Conservation (phyloP, 2,113 vertebrate species). For the Orthochromis malagaraziensis region DNA sequence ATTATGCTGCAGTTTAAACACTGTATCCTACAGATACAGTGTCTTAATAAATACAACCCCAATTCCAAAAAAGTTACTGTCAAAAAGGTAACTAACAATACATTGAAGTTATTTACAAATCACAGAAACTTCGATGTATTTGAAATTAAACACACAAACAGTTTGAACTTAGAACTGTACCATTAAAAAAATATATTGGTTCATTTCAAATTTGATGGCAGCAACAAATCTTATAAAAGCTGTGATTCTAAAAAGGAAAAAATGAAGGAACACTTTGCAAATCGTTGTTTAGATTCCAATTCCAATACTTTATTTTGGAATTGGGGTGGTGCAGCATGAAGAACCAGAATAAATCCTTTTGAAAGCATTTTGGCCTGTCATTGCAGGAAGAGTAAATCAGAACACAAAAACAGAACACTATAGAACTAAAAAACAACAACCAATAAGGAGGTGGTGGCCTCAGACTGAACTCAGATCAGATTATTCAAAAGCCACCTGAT, state of each 20-base stretch:
- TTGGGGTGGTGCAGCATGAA: not conserved
- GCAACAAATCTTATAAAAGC: not conserved
- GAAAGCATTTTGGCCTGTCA: not conserved
- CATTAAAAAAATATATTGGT: not conserved
- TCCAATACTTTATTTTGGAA: not conserved
- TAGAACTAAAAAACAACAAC: not conserved
- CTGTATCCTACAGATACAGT: not conserved
- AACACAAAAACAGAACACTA: not conserved
- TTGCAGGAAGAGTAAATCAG: accelerated
- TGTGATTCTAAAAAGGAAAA: not conserved
- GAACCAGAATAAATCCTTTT: not conserved
- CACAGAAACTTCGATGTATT: not conserved
- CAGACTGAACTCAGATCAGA: not conserved
- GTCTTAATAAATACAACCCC: not conserved
- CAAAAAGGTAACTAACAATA: not conserved
- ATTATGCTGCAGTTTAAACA: accelerated
- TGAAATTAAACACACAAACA: not conserved
- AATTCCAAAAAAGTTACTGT: not conserved
- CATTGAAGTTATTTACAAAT: not conserved
- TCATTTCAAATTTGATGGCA: not conserved
- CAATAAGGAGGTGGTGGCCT: not conserved
- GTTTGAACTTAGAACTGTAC: not conserved
- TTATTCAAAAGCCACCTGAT: not conserved
- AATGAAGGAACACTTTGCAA: not conserved
- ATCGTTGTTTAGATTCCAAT: not conserved